Evolutionary conservation across 2,797 vertebrate genomes (phyloP).

Genomic region (Oreonectes daqikongensis): DNA sequence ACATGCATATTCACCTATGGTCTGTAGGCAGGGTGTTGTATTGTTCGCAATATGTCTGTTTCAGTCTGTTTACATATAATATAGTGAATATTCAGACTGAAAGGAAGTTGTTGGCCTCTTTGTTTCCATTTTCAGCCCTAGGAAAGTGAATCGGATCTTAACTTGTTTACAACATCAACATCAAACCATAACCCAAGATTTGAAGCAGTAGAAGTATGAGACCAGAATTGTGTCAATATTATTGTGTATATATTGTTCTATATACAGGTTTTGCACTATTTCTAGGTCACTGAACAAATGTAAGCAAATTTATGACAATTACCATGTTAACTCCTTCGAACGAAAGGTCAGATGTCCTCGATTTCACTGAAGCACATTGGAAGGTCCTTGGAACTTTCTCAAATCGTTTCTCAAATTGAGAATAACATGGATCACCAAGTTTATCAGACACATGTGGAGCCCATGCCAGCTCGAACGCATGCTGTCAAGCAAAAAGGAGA

Average conservation of each 20-base stretch:
- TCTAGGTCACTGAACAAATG: slow-evolving; percentile 9
- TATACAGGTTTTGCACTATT: neutral
- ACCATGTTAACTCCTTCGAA: neutral
- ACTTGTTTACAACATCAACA: too few species aligned
- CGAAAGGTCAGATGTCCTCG: neutral
- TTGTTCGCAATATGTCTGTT: slow-evolving; percentile 20
- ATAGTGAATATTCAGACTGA: neutral
- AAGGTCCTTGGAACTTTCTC: neutral
- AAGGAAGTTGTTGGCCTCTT: neutral
- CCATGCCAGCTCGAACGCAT: neutral
- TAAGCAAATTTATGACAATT: slow-evolving; percentile 9
- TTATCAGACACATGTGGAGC: neutral
- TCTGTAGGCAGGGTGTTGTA: slow-evolving; percentile 41
- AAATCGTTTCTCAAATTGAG: neutral
- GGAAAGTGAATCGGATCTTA: neutral
- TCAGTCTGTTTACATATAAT: neutral
- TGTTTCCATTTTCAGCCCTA: slow-evolving; percentile 8
- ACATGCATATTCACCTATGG: slow-evolving; percentile 53
- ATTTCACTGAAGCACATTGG: slow-evolving; percentile 1
- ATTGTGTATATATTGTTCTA: too few species aligned
- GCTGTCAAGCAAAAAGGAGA: neutral
- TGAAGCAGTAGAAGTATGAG: too few species aligned
- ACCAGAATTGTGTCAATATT: too few species aligned
- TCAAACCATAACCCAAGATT: too few species aligned
- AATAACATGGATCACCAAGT: neutral